phyloP scores from a whole-genome alignment of 2,888 invertebrate species.

The Synergus japonicus region DNA sequence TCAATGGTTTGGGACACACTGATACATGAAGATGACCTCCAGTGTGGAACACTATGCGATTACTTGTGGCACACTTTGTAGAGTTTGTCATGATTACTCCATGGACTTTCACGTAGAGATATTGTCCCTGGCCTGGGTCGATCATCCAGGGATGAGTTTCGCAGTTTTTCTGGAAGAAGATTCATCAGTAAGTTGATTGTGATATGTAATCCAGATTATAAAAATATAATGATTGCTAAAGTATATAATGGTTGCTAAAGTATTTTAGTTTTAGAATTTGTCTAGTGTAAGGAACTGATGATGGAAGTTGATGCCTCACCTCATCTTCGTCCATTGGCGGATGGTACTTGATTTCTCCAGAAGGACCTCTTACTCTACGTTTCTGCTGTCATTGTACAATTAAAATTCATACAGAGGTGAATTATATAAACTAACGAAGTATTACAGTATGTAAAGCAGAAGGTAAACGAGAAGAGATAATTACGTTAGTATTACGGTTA shows the following conservation, averaged over 20 bases:
- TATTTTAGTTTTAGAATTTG: neutral
- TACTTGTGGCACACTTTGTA: slow-evolving; percentile 85
- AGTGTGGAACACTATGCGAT: slow-evolving; percentile 88
- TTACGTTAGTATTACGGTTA: slow-evolving; percentile 57
- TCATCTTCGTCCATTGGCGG: slow-evolving; percentile 79
- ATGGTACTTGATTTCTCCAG: slow-evolving; percentile 85
- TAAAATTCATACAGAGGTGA: neutral
- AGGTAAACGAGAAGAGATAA: neutral
- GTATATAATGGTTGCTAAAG: neutral
- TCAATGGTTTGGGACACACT: slow-evolving; percentile 81
- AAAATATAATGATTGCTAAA: neutral
- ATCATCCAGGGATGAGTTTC: slow-evolving; percentile 89
- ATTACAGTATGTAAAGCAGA: neutral
- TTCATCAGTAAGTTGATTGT: neutral
- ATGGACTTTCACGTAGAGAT: slow-evolving; percentile 87
- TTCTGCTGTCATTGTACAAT: slow-evolving; percentile 78
- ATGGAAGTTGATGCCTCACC: slow-evolving; percentile 62
- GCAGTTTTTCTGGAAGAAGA: slow-evolving; percentile 84
- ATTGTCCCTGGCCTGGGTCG: slow-evolving; percentile 86
- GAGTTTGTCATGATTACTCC: slow-evolving; percentile 82
- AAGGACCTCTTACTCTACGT: slow-evolving; percentile 85
- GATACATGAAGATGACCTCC: slow-evolving; percentile 82
- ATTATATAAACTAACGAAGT: slow-evolving; percentile 1
- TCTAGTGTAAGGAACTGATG: neutral
- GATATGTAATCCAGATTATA: neutral